Evolutionary conservation across 2,113 vertebrate genomes (phyloP).

Genomic region (Emydocephalus ijimae): DNA sequence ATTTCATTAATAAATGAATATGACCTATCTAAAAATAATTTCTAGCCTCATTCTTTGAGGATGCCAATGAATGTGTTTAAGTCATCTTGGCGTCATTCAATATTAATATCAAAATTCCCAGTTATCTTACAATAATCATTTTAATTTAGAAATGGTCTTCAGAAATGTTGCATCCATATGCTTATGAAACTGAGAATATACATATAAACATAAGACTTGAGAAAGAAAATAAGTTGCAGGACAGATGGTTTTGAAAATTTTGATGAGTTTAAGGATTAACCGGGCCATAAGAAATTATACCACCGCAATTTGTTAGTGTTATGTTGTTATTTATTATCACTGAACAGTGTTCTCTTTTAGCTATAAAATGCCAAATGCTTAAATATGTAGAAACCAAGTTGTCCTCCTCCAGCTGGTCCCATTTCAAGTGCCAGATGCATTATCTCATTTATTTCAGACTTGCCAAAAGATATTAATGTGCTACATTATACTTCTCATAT

Average conservation of each 20-base stretch:
- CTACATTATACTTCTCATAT: constrained; percentile 60
- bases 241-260: constrained; percentile 68
- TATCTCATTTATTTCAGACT: constrained; percentile 54
- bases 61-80: not conserved
- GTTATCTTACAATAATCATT: not conserved
- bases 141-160: not conserved
- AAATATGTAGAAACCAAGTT: constrained; percentile 55
- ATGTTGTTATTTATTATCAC: constrained; percentile 67
- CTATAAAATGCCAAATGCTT: constrained; percentile 68
- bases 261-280: constrained; percentile 54
- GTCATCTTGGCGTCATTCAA: not conserved
- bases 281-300: constrained; percentile 65
- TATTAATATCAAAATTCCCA: not conserved
- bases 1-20: not conserved
- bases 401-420: constrained; percentile 66
- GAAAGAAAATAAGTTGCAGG: constrained; percentile 2
- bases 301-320: constrained; percentile 60
- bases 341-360: constrained; percentile 58
- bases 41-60: not conserved
- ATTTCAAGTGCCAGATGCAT: constrained; percentile 59
- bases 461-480: constrained; percentile 63
- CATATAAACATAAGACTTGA: not conserved
- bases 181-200: not conserved
- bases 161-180: not conserved
- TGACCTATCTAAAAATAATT: not conserved